phyloP scores from a whole-genome alignment of 2,888 invertebrate species.

The Leptinotarsa tumamoca region DNA sequence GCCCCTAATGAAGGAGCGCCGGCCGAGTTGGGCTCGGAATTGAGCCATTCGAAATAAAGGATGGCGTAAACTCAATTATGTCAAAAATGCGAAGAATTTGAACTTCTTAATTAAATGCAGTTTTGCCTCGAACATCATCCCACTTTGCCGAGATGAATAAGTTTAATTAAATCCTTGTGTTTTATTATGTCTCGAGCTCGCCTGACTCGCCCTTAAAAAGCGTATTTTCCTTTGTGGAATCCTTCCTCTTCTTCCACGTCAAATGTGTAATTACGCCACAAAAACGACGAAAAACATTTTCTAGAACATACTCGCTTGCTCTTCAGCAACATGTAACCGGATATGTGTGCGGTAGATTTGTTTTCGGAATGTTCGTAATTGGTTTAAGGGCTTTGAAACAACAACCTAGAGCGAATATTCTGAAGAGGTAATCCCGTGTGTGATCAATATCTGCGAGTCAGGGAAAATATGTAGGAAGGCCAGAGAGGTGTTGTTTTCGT shows the following conservation, averaged over 20 bases:
- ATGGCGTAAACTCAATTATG: conserved; percentile 66
- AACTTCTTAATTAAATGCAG: conserved; percentile 68
- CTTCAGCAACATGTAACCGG: conserved; percentile 14
- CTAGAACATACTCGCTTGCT: not conserved
- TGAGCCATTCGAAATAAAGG: conserved; percentile 65
- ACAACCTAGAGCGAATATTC: conserved; percentile 23
- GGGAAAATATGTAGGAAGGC: no score
- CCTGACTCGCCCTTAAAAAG: conserved; percentile 51
- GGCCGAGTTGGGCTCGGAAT: conserved; percentile 51
- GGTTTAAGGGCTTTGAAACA: conserved; percentile 25
- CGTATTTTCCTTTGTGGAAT: conserved; percentile 44
- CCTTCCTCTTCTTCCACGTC: conserved; percentile 34
- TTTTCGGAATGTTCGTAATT: not conserved
- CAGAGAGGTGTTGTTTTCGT: no score
- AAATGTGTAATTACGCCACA: conserved; percentile 43
- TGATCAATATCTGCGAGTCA: no score
- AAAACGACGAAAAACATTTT: conserved; percentile 32
- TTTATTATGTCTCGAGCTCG: conserved; percentile 61
- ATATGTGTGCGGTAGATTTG: conserved; percentile 13
- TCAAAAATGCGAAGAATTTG: conserved; percentile 67
- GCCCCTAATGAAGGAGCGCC: conserved; percentile 45
- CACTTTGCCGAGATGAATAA: conserved; percentile 68
- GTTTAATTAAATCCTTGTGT: conserved; percentile 68
- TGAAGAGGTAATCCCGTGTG: no score
- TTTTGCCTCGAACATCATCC: conserved; percentile 63